Base-by-base conservation (phyloP, 2,797 vertebrate species). In the Octomys mimax region DNA sequence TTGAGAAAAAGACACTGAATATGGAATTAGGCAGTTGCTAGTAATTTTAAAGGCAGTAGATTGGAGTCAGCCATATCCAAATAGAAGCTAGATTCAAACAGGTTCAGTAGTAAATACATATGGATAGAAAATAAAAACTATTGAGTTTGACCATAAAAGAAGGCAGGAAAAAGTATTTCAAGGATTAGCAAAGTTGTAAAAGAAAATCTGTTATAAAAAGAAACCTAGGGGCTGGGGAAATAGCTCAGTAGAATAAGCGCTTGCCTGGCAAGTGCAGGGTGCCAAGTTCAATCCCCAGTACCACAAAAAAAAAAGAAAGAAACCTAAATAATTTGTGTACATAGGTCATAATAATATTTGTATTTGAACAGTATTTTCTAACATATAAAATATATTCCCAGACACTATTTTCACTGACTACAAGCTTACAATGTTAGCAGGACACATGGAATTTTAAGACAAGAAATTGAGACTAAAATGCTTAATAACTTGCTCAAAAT, bases 401-500 rank as follows among this genome's bases (percentile, higher is more conserved):
- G 39, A 70, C 22, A 71, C 64, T 91, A 39, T 64, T 87, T 28
- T 33, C 95, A 95, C 33, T 80, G 77, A 93, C 39, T 94, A 89
- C 14, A 86, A 91, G 94, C 49, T 78, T 91, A 66, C 36, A 87
- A 95, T 9, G 33, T 94, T 81, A 91, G 21, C 54, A 91, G 39
- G 82, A 77, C 24, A 90, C 92, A 70, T 52, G 61, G 9, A 71
- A 89, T 77, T 70, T 89, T 86, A 91, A 92, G 49, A 71, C 39
- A 83, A 92, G 36, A 95, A 75, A 95, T 5, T 64, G 13, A 95
- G 77, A 95, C 42, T 85, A 62, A 89, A 93, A 52, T 84, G 92
- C 52, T 61, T 26, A 87, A 95, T 91, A 92, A 94, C 22, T 97
- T 10, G 2, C 46, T 94, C 31, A 77, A 90, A 18, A n/a, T 87